Base-by-base conservation (phyloP, 2,113 vertebrate genomes). In the Pteruthius melanotis region DNA sequence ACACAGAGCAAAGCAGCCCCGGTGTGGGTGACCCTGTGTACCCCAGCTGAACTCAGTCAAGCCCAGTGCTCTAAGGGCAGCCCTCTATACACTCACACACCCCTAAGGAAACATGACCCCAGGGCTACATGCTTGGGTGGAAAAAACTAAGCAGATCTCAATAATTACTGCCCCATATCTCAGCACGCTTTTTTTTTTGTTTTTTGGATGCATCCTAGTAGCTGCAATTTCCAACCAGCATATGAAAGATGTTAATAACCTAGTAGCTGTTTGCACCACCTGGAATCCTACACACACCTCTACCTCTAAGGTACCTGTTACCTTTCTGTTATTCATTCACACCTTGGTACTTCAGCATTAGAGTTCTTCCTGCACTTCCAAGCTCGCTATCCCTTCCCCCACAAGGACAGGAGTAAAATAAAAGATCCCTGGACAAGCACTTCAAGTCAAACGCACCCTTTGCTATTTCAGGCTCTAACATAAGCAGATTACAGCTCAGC, bases 401-500 rank as follows among this genome's bases (percentile, higher is more conserved):
- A 11, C 2, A 64, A 64, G 72, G 80, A 11, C 69, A 68, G n/a
- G 35, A 89, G 72, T 68, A 52, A 84, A 77, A 84, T 68, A 52
- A 84, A 77, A 84, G 61, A 95, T 47, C 28, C 8, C 0, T 3
- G 9, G 80, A 81, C 77, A 84, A 78, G 69, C 42, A 52, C 72
- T 89, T 89, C 31, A 53, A 89, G 64, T 63, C 89, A 89, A 95
- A 90, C 72, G 78, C 47, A 83, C 59, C 70, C 86, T 78, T 63
- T 35, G 49, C 89, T 88, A 80, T 90, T 93, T 92, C 83, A 60
- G 72, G 80, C 85, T 81, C 80, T 35, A 84, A 80, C 81, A 76
- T 63, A 93, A 95, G 68, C 79, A 80, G 78, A 94, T 71, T 74
- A 79, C 50, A 95, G 85, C 42, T 95, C 87, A 92, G 89, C 65